A percentile compares a stretch with the other conserved stretches of the same genome.
These are phyloP conservation scores for Leptosomus discolor DNA, from an alignment of 2,113 vertebrate species.

Conservation along the genomic window DNA sequence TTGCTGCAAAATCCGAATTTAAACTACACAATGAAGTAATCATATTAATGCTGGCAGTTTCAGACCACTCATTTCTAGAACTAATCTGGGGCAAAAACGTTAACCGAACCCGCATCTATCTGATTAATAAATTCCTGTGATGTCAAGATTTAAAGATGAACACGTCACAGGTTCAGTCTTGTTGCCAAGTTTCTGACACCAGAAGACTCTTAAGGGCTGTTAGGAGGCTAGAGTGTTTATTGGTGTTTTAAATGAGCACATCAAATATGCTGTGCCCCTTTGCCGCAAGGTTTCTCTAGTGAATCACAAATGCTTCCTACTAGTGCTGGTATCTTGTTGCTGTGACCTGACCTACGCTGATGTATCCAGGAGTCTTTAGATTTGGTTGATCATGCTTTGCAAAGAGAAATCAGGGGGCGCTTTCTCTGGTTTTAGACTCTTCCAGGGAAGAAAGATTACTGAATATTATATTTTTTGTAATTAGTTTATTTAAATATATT, in stretches of 20 bases:
- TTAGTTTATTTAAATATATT: background rate
- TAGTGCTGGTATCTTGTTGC: background rate
- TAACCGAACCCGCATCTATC: background rate
- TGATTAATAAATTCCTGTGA: background rate
- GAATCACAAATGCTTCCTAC: background rate
- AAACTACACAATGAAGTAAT: background rate
- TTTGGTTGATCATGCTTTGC: background rate
- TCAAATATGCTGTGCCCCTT: background rate
- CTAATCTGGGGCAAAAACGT: background rate
- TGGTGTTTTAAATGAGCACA: background rate
- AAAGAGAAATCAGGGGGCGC: background rate
- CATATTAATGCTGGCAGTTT: constrained; percentile 12
- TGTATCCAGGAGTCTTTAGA: background rate
- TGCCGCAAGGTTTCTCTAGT: background rate
- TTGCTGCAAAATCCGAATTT: constrained; percentile 13
- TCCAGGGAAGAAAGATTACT: background rate
- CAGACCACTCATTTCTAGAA: background rate
- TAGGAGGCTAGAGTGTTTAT: background rate
- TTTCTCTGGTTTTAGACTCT: background rate
- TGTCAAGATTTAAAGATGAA: background rate
- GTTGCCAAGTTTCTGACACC: background rate
- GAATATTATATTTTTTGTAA: background rate
- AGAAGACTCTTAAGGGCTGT: background rate
- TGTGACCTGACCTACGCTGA: accelerated
- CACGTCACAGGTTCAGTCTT: background rate